These are phyloP conservation scores for Macroteleia sp. DNA, from an alignment of 2,888 invertebrate species.

Conservation along the genomic window DNA sequence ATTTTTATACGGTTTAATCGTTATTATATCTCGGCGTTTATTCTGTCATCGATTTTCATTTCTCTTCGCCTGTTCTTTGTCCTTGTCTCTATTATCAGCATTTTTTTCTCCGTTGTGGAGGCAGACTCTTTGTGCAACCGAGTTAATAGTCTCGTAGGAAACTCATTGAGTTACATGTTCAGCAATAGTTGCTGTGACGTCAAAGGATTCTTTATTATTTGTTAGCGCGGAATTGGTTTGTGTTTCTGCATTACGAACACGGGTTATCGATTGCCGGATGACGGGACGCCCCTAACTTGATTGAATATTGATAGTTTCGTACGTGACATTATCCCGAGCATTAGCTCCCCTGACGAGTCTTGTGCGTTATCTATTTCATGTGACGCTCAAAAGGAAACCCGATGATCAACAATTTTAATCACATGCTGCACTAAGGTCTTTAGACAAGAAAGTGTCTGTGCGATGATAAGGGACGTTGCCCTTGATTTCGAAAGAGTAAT, in stretches of 20 bases:
- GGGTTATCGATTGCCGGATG: slow-evolving; percentile 37
- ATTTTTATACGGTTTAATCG: too few relatives aligned
- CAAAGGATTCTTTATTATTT: slow-evolving; percentile 32
- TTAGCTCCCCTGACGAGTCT: slow-evolving; percentile 1
- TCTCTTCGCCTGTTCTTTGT: too few relatives aligned
- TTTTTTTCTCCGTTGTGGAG: too few relatives aligned
- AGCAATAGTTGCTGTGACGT: too few relatives aligned
- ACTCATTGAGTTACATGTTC: too few relatives aligned
- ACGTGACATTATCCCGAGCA: slow-evolving; percentile 2
- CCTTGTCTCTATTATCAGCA: too few relatives aligned
- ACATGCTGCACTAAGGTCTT: background rate
- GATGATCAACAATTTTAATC: slow-evolving; percentile 33
- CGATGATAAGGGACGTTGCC: background rate
- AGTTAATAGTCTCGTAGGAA: too few relatives aligned
- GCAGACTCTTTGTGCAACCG: too few relatives aligned
- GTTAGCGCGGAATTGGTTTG: slow-evolving; percentile 7
- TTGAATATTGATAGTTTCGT: slow-evolving; percentile 33
- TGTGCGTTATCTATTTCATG: slow-evolving; percentile 14
- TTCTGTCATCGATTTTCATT: too few relatives aligned
- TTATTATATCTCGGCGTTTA: too few relatives aligned
- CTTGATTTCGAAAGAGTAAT: background rate
- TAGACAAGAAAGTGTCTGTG: background rate
- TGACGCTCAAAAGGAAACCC: slow-evolving; percentile 14
- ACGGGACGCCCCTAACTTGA: slow-evolving; percentile 25
- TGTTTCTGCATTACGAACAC: slow-evolving; percentile 24